Percentiles rank a stretch among this genome's conserved stretches.
These are phyloP conservation scores for Protonibea diacanthus DNA, from an alignment of 2,797 vertebrate genomes.

Conservation along the genomic window DNA sequence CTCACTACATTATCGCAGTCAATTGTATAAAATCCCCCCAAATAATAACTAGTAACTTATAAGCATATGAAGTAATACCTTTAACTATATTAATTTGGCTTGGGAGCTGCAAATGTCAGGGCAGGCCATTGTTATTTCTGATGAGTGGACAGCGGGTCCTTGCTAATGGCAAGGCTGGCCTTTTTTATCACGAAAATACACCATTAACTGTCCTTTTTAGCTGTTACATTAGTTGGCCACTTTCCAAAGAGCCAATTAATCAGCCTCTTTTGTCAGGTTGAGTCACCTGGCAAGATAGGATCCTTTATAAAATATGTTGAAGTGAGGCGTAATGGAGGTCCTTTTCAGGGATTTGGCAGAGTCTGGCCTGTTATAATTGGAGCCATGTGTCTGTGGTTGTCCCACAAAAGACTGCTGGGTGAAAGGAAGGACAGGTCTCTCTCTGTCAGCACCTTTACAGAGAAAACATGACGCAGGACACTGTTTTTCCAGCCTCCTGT, in stretches of 20 bases:
- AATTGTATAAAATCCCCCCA: conserved; percentile 32
- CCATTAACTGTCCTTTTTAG: conserved; percentile 83
- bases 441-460: conserved; percentile 51
- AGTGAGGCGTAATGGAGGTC: conserved; percentile 74
- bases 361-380: conserved; percentile 72
- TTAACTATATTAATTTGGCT: conserved; percentile 58
- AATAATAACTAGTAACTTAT: conserved; percentile 50
- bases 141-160: conserved; percentile 69
- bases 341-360: conserved; percentile 77
- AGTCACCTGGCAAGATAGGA: conserved; percentile 82
- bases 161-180: conserved; percentile 62
- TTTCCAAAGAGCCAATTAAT: conserved; percentile 86
- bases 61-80: conserved; percentile 49
- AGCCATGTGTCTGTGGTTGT: conserved; percentile 59
- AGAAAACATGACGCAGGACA: conserved; percentile 32
- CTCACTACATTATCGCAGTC: conserved; percentile 17
- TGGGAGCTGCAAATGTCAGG: conserved; percentile 50
- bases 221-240: conserved; percentile 75
- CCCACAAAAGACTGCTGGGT: conserved; percentile 58
- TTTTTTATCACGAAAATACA: conserved; percentile 73
- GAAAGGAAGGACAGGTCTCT: conserved; percentile 59
- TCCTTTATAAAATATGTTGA: conserved; percentile 78
- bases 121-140: conserved; percentile 73
- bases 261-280: conserved; percentile 81
- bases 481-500: conserved; percentile 4